These are phyloP conservation scores for Odontamblyopus rebecca DNA, from an alignment of 2,797 vertebrate genomes.

Conservation along the genomic window DNA sequence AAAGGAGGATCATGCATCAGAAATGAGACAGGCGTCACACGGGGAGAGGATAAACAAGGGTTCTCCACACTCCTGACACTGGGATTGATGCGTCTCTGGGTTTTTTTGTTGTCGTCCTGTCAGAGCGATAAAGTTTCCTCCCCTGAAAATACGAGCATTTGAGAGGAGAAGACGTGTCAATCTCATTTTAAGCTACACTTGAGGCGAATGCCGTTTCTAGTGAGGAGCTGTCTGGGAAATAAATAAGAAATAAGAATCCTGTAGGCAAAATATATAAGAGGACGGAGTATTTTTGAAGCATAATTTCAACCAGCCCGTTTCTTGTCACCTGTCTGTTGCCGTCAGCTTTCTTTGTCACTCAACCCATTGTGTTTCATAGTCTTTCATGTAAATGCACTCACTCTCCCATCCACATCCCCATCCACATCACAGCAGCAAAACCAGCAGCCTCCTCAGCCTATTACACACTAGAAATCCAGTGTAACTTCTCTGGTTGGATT, in stretches of 20 bases:
- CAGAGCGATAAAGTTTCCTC: constrained; percentile 52
- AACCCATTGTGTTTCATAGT: too few relatives aligned
- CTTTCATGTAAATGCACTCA: too few relatives aligned
- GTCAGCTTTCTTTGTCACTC: too few relatives aligned
- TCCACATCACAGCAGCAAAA: too few relatives aligned
- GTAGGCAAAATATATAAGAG: neutral
- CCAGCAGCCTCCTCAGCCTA: too few relatives aligned
- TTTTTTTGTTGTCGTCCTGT: constrained; percentile 43
- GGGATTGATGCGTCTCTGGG: constrained; percentile 57
- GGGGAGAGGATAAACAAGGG: constrained; percentile 51
- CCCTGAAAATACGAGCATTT: constrained; percentile 57
- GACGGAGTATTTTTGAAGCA: neutral
- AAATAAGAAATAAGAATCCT: constrained; percentile 31
- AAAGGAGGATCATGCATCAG: constrained; percentile 42
- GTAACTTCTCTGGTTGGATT: too few relatives aligned
- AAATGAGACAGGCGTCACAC: constrained; percentile 53
- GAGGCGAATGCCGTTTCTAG: constrained; percentile 27
- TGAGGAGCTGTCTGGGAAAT: constrained; percentile 19
- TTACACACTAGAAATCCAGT: too few relatives aligned
- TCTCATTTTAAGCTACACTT: constrained; percentile 35
- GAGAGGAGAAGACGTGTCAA: constrained; percentile 42
- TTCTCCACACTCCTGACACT: constrained; percentile 38
- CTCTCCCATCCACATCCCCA: too few relatives aligned
- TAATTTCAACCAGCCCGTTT: neutral
- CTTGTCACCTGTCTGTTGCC: neutral